Evolutionary conservation across 2,113 vertebrate species (phyloP).

Genomic region (Gnathonemus longibarbis): DNA sequence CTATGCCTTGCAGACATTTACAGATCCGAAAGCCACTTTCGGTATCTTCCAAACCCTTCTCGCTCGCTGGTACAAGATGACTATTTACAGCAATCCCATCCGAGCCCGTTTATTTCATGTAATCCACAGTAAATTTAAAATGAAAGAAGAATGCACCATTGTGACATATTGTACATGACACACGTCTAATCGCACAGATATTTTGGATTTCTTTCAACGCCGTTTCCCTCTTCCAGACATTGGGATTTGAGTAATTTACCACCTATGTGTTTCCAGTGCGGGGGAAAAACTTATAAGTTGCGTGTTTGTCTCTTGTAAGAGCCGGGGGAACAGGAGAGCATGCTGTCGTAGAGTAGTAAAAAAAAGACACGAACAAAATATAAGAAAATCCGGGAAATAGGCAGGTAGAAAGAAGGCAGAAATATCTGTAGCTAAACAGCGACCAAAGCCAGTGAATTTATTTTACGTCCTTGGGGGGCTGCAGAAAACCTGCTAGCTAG

Average conservation of each 20-base stretch:
- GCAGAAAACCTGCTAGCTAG: not conserved
- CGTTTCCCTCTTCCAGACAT: slow-evolving; percentile 23
- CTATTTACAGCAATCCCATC: not conserved
- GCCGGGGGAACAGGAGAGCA: slow-evolving; percentile 40
- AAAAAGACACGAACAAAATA: slow-evolving; percentile 30
- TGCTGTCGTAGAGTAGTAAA: slow-evolving; percentile 23
- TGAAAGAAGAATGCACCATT: slow-evolving; percentile 9
- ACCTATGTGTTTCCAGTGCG: slow-evolving; percentile 32
- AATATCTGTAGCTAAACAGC: slow-evolving; percentile 18
- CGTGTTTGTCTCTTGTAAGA: not conserved
- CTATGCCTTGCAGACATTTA: not conserved
- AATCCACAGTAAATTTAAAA: slow-evolving; percentile 15
- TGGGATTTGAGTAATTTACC: slow-evolving; percentile 18
- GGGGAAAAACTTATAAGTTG: slow-evolving; percentile 7
- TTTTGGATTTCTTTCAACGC: slow-evolving; percentile 19
- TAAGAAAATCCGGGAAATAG: not conserved
- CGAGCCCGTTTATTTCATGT: slow-evolving; percentile 11
- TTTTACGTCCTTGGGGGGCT: not conserved
- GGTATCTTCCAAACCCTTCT: not conserved
- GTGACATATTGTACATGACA: not conserved
- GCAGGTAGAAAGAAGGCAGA: not conserved
- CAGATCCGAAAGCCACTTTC: not conserved
- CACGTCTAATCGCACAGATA: slow-evolving; percentile 13
- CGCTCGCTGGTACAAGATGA: not conserved
- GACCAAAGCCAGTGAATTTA: slow-evolving; percentile 10